These are phyloP conservation scores for Patella ulyssiponensis DNA, from an alignment of 2,888 invertebrate species.

Conservation along the genomic window DNA sequence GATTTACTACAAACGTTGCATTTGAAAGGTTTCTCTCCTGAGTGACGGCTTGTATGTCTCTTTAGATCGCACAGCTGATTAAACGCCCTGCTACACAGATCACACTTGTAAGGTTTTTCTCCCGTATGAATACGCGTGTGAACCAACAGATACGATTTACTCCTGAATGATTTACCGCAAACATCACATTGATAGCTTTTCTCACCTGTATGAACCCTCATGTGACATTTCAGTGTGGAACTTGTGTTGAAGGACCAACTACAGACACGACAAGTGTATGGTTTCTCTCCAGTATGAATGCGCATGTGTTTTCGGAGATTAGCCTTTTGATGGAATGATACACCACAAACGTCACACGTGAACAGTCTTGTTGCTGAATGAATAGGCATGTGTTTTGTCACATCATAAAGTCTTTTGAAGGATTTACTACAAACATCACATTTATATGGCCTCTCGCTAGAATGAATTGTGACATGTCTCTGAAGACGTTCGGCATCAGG, in stretches of 20 bases:
- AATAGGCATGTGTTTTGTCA: background rate
- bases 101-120: slow-evolving; percentile 1
- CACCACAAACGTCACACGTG: background rate
- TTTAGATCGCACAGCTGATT: background rate
- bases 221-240: background rate
- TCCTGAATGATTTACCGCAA: background rate
- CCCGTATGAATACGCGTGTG: background rate
- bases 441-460: background rate
- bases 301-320: background rate
- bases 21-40: background rate
- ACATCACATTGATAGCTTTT: background rate
- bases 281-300: background rate
- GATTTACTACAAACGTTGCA: background rate
- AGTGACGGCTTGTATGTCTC: background rate
- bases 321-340: background rate
- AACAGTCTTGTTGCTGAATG: background rate
- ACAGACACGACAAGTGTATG: background rate
- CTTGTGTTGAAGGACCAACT: background rate
- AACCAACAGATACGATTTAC: background rate
- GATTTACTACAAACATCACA: slow-evolving; percentile 3
- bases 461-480: background rate
- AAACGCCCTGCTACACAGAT: background rate
- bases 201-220: background rate
- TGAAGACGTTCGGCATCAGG: background rate
- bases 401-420: background rate